Evolutionary conservation across 2,113 vertebrate genomes (phyloP).

Genomic region (Lagopus muta): DNA sequence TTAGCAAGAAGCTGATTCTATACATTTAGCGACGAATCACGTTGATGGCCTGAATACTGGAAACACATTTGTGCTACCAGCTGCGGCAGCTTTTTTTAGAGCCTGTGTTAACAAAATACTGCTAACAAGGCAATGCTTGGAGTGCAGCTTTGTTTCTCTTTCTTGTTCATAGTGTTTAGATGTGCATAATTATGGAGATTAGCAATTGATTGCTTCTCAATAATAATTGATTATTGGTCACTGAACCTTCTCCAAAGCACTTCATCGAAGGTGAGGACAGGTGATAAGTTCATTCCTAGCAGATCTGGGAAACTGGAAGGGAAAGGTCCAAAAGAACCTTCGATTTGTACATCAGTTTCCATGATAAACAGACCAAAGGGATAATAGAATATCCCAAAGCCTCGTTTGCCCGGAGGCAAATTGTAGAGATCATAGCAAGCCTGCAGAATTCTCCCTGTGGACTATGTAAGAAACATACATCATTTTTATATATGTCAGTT

Average conservation of each 20-base stretch:
- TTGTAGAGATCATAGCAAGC: conserved; percentile 86
- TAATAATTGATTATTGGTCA: conserved; percentile 90
- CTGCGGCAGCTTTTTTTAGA: conserved; percentile 97
- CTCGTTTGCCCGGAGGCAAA: conserved; percentile 85
- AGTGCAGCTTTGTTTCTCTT: conserved; percentile 92
- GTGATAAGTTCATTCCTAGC: conserved; percentile 79
- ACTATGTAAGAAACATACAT: conserved; percentile 86
- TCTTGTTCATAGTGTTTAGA: conserved; percentile 92
- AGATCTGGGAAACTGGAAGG: conserved; percentile 50
- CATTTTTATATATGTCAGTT: conserved; percentile 86
- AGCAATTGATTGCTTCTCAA: conserved; percentile 91
- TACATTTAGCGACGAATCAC: conserved; percentile 98
- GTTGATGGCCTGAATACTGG: conserved; percentile 89
- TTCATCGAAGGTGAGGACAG: conserved; percentile 80
- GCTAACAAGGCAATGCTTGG: conserved; percentile 86
- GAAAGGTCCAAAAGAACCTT: conserved; percentile 78
- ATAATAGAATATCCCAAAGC: conserved; percentile 84
- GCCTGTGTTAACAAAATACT: conserved; percentile 89
- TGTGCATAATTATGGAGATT: conserved; percentile 97
- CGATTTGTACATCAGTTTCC: conserved; percentile 85
- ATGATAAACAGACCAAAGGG: conserved; percentile 88
- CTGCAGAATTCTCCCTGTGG: conserved; percentile 81
- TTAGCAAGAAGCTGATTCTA: conserved; percentile 99
- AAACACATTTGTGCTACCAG: conserved; percentile 94
- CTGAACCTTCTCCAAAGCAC: conserved; percentile 81